phyloP scores from a whole-genome alignment of 2,888 invertebrate species.

The Ashinkailepas kermadecensis region DNA sequence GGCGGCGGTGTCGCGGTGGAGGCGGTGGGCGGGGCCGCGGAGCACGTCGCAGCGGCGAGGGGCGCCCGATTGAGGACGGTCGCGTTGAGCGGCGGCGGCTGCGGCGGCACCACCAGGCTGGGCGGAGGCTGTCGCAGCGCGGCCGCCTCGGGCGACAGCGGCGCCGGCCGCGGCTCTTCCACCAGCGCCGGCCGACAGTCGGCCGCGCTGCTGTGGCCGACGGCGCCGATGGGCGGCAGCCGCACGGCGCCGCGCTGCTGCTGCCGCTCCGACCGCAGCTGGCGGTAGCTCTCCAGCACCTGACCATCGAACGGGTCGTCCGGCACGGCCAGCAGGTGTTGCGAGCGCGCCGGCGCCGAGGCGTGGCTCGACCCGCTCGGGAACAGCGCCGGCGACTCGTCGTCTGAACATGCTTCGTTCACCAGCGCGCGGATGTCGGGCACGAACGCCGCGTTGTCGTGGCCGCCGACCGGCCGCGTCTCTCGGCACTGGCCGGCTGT shows the following conservation, averaged over 20 bases:
- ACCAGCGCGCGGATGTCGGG: neutral
- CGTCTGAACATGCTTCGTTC: neutral
- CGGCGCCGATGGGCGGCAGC: neutral
- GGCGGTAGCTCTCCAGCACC: slow-evolving; percentile 16
- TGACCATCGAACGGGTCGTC: neutral
- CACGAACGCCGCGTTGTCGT: neutral
- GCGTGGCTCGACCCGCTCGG: neutral
- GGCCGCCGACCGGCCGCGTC: neutral
- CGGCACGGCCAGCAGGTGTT: neutral
- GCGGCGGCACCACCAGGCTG: neutral
- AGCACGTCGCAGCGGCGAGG: no score
- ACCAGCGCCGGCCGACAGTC: slow-evolving; percentile 1
- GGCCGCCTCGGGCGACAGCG: neutral
- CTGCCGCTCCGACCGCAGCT: slow-evolving; percentile 17
- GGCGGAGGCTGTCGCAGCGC: neutral
- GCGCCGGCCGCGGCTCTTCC: neutral
- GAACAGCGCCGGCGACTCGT: slow-evolving; percentile 16
- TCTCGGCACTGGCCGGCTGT: no score
- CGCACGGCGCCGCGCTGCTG: neutral
- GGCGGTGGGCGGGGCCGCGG: no score
- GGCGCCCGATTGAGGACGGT: neutral
- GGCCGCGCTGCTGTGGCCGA: neutral
- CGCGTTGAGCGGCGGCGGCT: neutral
- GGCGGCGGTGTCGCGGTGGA: neutral
- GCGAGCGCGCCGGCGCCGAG: neutral